Evolutionary conservation across 2,113 vertebrate genomes (phyloP).

Genomic region (Pseudopipra pipra): DNA sequence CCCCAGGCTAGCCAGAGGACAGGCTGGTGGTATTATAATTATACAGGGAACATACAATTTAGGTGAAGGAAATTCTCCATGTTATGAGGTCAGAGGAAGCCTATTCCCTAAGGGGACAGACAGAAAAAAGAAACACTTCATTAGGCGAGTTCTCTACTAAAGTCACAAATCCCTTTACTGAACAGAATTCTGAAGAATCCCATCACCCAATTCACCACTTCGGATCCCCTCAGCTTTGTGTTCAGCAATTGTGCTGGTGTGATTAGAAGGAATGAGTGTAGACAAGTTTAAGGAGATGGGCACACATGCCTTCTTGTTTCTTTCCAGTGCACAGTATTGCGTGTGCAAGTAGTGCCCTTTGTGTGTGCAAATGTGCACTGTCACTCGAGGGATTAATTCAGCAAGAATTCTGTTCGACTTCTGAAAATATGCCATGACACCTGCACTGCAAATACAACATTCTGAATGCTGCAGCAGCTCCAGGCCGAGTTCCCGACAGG

Average conservation of each 20-base stretch:
- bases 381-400: not conserved
- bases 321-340: not conserved
- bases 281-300: not conserved
- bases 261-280: not conserved
- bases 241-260: not conserved
- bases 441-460: not conserved
- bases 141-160: not conserved
- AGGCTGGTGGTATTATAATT: not conserved
- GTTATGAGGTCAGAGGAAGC: not conserved
- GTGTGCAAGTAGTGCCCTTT: fast-evolving
- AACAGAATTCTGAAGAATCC: not conserved
- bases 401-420: not conserved
- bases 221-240: not conserved
- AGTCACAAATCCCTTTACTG: not conserved
- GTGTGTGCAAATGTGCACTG: not conserved
- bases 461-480: not conserved
- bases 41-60: not conserved
- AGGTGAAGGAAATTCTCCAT: not conserved
- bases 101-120: not conserved
- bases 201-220: not conserved
- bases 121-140: not conserved
- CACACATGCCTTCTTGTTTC: not conserved
- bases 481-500: fast-evolving
- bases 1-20: not conserved
- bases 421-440: fast-evolving